Evolutionary conservation across 2,113 vertebrate genomes (phyloP), one percentile per base, ranked within the genome.

Genomic region (Amia ocellicauda): DNA sequence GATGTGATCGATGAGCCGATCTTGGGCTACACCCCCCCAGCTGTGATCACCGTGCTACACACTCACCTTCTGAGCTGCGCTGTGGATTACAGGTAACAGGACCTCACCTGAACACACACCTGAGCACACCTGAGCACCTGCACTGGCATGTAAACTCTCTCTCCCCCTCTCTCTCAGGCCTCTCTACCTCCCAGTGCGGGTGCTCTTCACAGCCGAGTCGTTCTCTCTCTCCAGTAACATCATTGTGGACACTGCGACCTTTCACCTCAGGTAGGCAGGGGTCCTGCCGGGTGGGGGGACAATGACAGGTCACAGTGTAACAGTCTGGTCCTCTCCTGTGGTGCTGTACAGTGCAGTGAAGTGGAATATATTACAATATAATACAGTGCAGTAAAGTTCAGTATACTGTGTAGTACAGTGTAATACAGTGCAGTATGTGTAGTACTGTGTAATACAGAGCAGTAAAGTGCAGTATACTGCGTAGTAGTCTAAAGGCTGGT

Each of bases 151-250:
- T 11, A 11, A 36, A 36, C 5, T 14, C 43, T 41, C 1, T 22
- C 28, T n/a, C 41, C 9, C 47, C n/a, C 11, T 45, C 62, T 41
- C 41, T 70, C 24, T 1, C 77, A 95, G 93, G 78, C 94, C 94
- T 9, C 83, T 94, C 61, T 93, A 96, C 83, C 86, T 96, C 62
- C 93, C 94, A 0, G 72, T 94, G 68, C 85, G 92, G 4, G 75
- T 93, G 63, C 74, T 95, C 43, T 78, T 94, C 71, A 94, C 92
- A 0, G 91, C 91, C 0, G 94, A 96, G 78, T 93, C 92, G 63
- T 96, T 96, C 78, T 93, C 92, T 26, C 80, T 96, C 31, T 96
- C 94, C 69, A 96, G 93, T 64, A 96, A 96, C 62, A 95, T 96
- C 66, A 90, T 95, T 36, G 91, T 95, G 63, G 94, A 96, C 76